phyloP scores from a whole-genome alignment of 2,113 vertebrate genomes.

The Triplophysa rosa region DNA sequence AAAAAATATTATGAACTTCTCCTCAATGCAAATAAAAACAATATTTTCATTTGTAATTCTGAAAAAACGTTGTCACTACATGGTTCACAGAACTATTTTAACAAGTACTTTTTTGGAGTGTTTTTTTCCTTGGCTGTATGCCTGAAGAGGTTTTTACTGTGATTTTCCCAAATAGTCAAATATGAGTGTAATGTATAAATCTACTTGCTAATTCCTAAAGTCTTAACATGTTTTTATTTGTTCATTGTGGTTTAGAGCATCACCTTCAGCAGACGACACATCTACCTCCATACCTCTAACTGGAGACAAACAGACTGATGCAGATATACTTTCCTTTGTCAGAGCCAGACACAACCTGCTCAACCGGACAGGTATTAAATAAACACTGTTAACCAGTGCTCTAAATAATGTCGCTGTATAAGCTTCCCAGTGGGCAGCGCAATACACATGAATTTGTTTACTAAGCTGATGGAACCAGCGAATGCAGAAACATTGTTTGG shows the following conservation, averaged over 20 bases:
- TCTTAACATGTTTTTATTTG: background rate
- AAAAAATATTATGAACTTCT: too few relatives aligned
- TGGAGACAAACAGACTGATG: slow-evolving; percentile 84
- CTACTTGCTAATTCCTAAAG: background rate
- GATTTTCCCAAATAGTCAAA: background rate
- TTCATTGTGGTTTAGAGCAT: slow-evolving; percentile 68
- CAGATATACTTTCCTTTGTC: slow-evolving; percentile 89
- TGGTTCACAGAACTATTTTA: too few relatives aligned
- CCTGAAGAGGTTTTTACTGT: background rate
- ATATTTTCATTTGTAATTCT: too few relatives aligned
- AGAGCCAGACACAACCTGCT: slow-evolving; percentile 85
- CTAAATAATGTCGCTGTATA: too few relatives aligned
- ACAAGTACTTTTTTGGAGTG: too few relatives aligned
- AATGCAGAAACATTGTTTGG: too few relatives aligned
- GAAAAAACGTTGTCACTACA: too few relatives aligned
- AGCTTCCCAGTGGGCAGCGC: too few relatives aligned
- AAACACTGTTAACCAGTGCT: background rate
- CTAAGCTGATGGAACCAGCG: too few relatives aligned
- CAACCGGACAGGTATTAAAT: slow-evolving; percentile 78
- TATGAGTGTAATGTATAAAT: background rate
- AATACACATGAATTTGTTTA: too few relatives aligned
- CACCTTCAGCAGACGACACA: slow-evolving; percentile 58
- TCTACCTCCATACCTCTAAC: slow-evolving; percentile 80
- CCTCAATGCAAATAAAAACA: too few relatives aligned
- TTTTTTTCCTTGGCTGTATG: background rate